These are phyloP conservation scores for Argyrosomus regius DNA, from an alignment of 2,797 vertebrate species.

Conservation along the genomic window DNA sequence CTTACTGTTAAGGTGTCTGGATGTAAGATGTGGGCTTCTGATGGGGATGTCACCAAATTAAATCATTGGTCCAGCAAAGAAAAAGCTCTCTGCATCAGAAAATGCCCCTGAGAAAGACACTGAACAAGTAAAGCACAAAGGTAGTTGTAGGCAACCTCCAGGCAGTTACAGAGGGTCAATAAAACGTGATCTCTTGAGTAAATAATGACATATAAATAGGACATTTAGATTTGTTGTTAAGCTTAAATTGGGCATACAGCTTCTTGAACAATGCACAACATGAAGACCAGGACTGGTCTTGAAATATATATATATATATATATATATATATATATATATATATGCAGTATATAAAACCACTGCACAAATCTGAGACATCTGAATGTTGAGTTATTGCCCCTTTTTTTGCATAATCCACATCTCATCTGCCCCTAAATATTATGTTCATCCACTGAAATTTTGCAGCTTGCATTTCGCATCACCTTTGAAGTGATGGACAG, in stretches of 20 bases:
- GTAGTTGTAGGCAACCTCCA: not conserved
- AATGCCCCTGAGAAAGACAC: constrained; percentile 5
- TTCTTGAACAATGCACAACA: no score
- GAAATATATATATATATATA: no score
- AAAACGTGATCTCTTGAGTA: not conserved
- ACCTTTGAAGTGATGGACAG: constrained; percentile 17
- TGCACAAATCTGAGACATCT: not conserved
- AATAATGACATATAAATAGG: not conserved
- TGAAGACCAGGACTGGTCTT: no score
- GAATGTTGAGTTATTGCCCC: no score
- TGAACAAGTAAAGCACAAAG: not conserved
- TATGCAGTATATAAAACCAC: not conserved
- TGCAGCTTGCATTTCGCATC: not conserved
- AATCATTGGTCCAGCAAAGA: constrained; percentile 6
- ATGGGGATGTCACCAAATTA: constrained; percentile 24
- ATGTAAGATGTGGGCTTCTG: constrained; percentile 6
- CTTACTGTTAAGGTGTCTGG: constrained; percentile 20
- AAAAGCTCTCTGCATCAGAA: constrained; percentile 1
- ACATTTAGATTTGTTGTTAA: not conserved
- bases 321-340: no score
- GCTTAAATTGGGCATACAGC: no score
- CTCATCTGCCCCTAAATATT: not conserved
- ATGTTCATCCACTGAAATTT: not conserved
- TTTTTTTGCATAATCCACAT: not conserved
- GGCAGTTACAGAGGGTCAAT: not conserved